Evolutionary conservation across 1,140 invertebrate genomes (phyloP).

Genomic region (Drosophila pseudoobscura): DNA sequence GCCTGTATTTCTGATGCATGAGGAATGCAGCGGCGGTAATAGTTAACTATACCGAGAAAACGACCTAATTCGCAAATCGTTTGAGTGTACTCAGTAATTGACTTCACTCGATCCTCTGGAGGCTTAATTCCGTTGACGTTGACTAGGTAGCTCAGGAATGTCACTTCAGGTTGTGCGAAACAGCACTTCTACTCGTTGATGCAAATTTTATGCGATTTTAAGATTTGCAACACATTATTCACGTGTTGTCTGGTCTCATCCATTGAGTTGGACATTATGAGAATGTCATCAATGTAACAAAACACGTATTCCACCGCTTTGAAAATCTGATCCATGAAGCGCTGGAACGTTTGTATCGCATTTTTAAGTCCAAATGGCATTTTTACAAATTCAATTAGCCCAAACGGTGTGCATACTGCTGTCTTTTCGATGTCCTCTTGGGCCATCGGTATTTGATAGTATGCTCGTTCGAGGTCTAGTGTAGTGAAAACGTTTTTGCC

Average conservation of each 20-base stretch:
- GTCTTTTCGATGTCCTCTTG: constrained; percentile 11
- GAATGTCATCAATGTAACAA: background rate
- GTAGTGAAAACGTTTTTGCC: too few species aligned
- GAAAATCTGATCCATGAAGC: background rate
- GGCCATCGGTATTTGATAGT: background rate
- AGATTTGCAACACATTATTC: background rate
- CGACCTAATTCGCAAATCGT: too few species aligned
- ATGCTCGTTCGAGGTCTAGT: too few species aligned
- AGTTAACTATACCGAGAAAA: too few species aligned
- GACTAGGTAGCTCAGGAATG: too few species aligned
- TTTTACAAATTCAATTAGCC: background rate
- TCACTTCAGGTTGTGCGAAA: too few species aligned
- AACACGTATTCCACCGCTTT: background rate
- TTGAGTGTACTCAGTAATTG: too few species aligned
- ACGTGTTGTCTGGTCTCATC: background rate
- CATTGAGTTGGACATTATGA: background rate
- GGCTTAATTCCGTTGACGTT: too few species aligned
- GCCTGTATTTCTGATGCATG: background rate
- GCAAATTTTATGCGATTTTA: background rate
- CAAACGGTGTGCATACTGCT: background rate
- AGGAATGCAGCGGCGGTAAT: background rate
- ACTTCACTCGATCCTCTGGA: too few species aligned
- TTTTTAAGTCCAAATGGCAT: too few species aligned
- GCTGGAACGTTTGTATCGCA: background rate
- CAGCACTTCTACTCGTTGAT: too few species aligned